A percentile compares a stretch with the other conserved stretches of the same genome.
Evolutionary conservation across 2,113 vertebrate species (phyloP).

Genomic region (Myiopsitta monachus): DNA sequence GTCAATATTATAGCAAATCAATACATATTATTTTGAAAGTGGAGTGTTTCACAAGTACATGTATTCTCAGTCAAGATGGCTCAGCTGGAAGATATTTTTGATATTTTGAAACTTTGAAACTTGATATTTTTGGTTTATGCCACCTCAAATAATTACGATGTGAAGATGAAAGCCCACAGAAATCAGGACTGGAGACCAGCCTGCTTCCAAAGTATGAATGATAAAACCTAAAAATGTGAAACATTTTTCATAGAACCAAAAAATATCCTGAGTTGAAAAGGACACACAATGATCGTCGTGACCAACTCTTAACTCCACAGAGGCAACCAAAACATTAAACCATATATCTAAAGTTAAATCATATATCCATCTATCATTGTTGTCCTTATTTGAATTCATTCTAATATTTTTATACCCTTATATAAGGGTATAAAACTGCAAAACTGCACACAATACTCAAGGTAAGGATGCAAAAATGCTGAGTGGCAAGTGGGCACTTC

Average conservation of each 20-base stretch:
- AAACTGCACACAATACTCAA: no score
- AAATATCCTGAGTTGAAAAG: neutral
- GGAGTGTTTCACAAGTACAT: neutral
- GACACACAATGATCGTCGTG: accelerated
- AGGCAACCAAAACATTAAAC: neutral
- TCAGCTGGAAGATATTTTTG: neutral
- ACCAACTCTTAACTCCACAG: neutral
- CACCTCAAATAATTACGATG: neutral
- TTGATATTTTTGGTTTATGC: neutral
- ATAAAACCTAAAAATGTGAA: neutral
- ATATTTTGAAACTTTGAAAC: no score
- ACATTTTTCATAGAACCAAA: neutral
- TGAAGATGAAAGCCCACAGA: neutral
- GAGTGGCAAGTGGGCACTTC: neutral
- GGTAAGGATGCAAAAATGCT: neutral
- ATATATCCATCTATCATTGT: neutral
- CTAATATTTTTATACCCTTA: neutral
- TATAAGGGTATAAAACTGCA: no score
- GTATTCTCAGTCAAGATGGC: neutral
- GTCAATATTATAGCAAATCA: neutral
- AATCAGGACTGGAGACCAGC: neutral
- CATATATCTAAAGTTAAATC: neutral
- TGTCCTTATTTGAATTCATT: neutral
- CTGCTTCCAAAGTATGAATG: neutral
- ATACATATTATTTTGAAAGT: neutral